phyloP scores from a whole-genome alignment of 2,113 vertebrate species.

The Macrotus californicus region DNA sequence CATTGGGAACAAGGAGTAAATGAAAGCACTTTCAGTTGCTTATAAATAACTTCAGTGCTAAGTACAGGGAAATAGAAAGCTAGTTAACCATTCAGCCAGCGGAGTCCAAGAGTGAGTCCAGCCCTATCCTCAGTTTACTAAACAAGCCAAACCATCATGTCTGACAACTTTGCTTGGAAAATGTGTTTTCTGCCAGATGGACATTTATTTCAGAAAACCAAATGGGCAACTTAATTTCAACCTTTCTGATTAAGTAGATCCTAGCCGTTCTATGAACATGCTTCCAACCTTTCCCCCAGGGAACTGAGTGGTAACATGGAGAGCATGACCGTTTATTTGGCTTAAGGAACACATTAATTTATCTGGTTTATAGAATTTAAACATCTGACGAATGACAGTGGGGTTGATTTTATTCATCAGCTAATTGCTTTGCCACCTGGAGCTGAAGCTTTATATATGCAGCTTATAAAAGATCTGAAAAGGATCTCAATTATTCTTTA shows the following conservation, averaged over 20 bases:
- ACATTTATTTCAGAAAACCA: slow-evolving; percentile 74
- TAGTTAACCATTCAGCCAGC: neutral
- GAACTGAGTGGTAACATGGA: slow-evolving; percentile 82
- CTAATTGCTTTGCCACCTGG: slow-evolving; percentile 98
- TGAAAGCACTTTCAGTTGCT: slow-evolving; percentile 12
- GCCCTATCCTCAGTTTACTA: slow-evolving; percentile 34
- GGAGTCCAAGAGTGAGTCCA: neutral
- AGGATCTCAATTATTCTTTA: slow-evolving; percentile 93
- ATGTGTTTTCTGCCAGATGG: slow-evolving; percentile 56
- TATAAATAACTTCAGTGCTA: slow-evolving; percentile 16
- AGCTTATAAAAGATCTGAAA: slow-evolving; percentile 91
- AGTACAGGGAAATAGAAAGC: neutral
- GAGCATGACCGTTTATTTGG: slow-evolving; percentile 91
- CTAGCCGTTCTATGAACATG: slow-evolving; percentile 65
- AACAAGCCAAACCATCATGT: slow-evolving; percentile 52
- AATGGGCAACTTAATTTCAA: slow-evolving; percentile 75
- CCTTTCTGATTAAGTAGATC: slow-evolving; percentile 77
- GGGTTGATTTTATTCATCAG: slow-evolving; percentile 97
- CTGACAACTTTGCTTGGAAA: slow-evolving; percentile 49
- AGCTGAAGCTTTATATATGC: slow-evolving; percentile 93
- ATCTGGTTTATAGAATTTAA: slow-evolving; percentile 94
- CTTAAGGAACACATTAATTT: slow-evolving; percentile 91
- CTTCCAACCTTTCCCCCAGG: slow-evolving; percentile 77
- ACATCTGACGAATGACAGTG: slow-evolving; percentile 89
- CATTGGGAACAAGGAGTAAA: slow-evolving; percentile 14